Base-by-base conservation (phyloP, 2,113 vertebrate species). In the Charadrius vociferus region DNA sequence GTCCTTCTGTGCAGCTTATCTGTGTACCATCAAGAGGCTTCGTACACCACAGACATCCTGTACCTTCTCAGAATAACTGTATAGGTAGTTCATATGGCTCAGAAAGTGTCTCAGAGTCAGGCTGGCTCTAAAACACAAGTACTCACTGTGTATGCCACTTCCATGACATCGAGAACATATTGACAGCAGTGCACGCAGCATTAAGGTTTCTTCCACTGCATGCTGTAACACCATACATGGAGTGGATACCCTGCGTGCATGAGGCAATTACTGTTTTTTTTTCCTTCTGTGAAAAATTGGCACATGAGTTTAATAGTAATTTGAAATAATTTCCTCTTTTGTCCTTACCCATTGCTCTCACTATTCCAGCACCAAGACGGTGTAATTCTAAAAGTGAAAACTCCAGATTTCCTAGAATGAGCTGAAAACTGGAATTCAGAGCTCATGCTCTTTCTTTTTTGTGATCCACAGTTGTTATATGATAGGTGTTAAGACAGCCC, bases 381-480 rank as follows among this genome's bases (percentile, higher is more conserved):
- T 73, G 67, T 73, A 65, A 87, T 81, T 87, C n/a, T 82, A 23
- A 27, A 81, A 71, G 47, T 63, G 43, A 92, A 92, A 87, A 94
- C 24, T 65, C 93, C 10, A 83, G 22, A 78, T 77, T 81, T 84
- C 65, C 85, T 93, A 79, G 75, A 62, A 37, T 15, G 37, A 84
- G 23, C 30, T 93, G 37, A 65, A 81, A 91, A 61, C 61, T 75
- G 67, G 14, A 78, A 90, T 61, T 94, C 34, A 49, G 58, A 85
- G 45, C 29, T 96, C 18, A 16, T 1, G 2, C 19, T 70, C 36
- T 61, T 65, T 56, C 22, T 67, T 86, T 92, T 61, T 55, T 43
- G 9, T 78, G 75, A 83, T 49, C 26, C 21, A 16, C 45, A 45
- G 36, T 73, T 87, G 52, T 79, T 79, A 2, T 4, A 13, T 81